A percentile compares a stretch with the other conserved stretches of the same genome.
Conservation (phyloP, 1,140 invertebrate species). For the Adoxophyes honmai region DNA sequence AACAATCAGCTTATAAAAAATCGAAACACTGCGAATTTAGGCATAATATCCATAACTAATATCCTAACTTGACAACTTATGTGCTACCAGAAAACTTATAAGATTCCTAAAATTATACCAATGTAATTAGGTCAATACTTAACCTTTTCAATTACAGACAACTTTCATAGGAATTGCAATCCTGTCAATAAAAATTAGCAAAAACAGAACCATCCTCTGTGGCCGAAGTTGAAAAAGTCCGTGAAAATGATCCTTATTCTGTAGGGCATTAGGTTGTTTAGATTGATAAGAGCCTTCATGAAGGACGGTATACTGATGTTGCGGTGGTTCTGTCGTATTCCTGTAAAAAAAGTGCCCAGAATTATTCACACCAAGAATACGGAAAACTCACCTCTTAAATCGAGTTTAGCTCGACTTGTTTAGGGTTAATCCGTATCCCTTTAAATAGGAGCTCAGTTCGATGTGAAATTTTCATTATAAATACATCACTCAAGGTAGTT, state of each 20-base stretch:
- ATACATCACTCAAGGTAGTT: no score
- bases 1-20: not conserved
- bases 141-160: no score
- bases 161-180: no score
- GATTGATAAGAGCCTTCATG: constrained; percentile 51
- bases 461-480: no score
- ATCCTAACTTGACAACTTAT: not conserved
- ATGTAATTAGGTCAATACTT: no score
- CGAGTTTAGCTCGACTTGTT: no score
- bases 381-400: no score
- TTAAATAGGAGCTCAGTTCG: no score
- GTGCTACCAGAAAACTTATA: constrained; percentile 1
- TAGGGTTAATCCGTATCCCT: no score
- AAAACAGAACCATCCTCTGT: constrained; percentile 67
- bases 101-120: not conserved
- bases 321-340: constrained; percentile 56
- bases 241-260: constrained; percentile 62
- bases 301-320: constrained; percentile 55
- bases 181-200: no score
- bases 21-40: not conserved
- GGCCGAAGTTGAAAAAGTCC: constrained; percentile 64
- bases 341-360: constrained; percentile 37
- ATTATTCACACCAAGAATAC: no score
- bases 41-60: not conserved
- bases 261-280: constrained; percentile 61